Evolutionary conservation across 2,113 vertebrate genomes (phyloP).

Genomic region (Aegypius monachus): DNA sequence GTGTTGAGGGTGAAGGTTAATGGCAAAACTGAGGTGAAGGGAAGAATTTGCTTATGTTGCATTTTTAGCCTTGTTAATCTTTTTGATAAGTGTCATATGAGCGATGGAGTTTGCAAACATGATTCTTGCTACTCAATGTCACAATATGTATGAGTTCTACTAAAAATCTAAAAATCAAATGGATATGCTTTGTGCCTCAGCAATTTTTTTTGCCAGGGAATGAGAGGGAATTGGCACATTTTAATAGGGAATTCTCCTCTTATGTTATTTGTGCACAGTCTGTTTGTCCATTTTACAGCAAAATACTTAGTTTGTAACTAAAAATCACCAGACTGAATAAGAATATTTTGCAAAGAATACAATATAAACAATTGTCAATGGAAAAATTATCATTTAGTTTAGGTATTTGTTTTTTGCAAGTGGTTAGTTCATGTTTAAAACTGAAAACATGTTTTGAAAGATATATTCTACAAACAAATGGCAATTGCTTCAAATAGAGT

Average conservation of each 20-base stretch:
- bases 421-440: background rate
- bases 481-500: background rate
- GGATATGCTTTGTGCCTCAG: background rate
- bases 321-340: background rate
- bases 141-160: background rate
- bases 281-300: background rate
- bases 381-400: background rate
- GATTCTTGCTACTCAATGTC: background rate
- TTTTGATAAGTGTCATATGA: background rate
- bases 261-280: background rate
- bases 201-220: background rate
- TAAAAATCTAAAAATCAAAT: background rate
- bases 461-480: background rate
- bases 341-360: background rate
- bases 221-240: background rate
- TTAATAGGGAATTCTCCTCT: background rate
- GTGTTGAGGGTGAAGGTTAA: background rate
- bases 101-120: background rate
- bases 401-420: background rate
- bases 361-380: background rate
- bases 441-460: background rate
- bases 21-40: background rate
- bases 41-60: background rate
- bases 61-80: background rate
- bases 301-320: background rate